Evolutionary conservation across 2,888 invertebrate species (phyloP).

Genomic region (Odiellus spinosus): DNA sequence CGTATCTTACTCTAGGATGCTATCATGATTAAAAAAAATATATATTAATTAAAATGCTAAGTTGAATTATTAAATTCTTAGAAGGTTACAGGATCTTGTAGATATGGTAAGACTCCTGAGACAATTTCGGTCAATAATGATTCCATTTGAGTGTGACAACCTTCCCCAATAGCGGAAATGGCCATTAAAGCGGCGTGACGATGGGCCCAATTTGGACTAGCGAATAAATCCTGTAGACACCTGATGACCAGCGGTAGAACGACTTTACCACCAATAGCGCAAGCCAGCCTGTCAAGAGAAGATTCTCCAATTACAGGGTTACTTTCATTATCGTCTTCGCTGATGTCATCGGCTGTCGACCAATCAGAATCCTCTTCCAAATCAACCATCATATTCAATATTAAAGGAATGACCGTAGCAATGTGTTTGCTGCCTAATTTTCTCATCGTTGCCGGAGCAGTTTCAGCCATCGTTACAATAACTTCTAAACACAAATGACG

Average conservation of each 20-base stretch:
- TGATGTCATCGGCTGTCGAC: conserved; percentile 58
- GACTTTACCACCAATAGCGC: conserved; percentile 83
- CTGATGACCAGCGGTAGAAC: conserved; percentile 76
- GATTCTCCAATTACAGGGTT: conserved; percentile 93
- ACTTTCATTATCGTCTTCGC: conserved; percentile 85
- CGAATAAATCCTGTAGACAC: conserved; percentile 72
- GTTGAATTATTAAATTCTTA: background rate
- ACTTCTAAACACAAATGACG: conserved; percentile 81
- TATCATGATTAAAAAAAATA: conserved; percentile 29
- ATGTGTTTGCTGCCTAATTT: conserved; percentile 77
- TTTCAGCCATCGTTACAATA: conserved; percentile 68
- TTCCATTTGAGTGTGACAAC: conserved; percentile 98
- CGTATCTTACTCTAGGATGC: conserved; percentile 85
- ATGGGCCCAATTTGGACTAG: conserved; percentile 34
- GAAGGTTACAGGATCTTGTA: conserved; percentile 54
- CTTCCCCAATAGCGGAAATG: conserved; percentile 93
- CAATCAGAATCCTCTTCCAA: conserved; percentile 81
- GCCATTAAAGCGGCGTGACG: conserved; percentile 95
- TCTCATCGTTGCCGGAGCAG: conserved; percentile 88
- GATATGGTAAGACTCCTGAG: conserved; percentile 68
- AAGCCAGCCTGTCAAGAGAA: conserved; percentile 89
- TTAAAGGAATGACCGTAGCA: conserved; percentile 47
- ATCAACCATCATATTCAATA: conserved; percentile 88
- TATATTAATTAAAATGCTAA: background rate
- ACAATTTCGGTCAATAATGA: conserved; percentile 80